phyloP scores from a whole-genome alignment of 2,797 vertebrate species.

The Aldrovandia affinis region DNA sequence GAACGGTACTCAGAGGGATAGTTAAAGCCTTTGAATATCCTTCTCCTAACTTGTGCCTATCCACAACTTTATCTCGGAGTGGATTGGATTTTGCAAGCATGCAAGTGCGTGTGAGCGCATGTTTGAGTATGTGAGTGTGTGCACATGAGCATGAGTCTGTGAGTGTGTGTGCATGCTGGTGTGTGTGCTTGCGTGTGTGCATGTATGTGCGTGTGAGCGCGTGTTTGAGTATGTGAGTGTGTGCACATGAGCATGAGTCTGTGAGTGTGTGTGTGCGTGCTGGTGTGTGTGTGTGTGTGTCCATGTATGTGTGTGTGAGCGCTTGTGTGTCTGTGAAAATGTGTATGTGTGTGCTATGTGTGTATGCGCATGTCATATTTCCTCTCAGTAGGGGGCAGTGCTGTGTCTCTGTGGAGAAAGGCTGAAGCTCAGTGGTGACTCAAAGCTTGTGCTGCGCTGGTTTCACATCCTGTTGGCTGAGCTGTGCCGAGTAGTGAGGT shows the following conservation, averaged over 20 bases:
- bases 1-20: no score
- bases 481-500: no score
- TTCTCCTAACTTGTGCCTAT: neutral
- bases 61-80: no score
- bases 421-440: neutral
- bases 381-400: conserved; percentile 6
- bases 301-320: neutral
- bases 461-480: conserved; percentile 4
- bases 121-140: no score
- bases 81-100: no score
- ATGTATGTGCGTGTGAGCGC: neutral
- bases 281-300: no score
- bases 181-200: no score
- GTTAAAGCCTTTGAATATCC: no score
- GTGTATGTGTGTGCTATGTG: neutral
- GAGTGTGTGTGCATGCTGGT: no score
- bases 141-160: no score
- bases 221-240: no score
- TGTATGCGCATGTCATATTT: neutral
- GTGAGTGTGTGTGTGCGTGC: neutral
- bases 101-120: no score
- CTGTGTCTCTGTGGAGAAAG: neutral
- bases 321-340: neutral
- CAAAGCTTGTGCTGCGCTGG: neutral
- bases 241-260: neutral